Evolutionary conservation across 2,797 vertebrate genomes (phyloP).

Genomic region (Sphaeramia orbicularis): DNA sequence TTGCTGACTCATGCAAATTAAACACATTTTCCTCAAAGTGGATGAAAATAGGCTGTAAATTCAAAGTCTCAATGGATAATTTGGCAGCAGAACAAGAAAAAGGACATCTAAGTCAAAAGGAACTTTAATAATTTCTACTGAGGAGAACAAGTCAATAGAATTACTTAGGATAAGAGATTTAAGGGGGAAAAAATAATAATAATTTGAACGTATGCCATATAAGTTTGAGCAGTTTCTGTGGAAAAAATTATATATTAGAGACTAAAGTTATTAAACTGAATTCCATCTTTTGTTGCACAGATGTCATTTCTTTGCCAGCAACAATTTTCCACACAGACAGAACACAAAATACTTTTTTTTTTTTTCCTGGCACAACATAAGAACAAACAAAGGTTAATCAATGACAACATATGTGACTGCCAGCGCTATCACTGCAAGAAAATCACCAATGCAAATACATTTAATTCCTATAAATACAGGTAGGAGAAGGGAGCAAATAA

Average conservation of each 20-base stretch:
- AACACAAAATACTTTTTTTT: no score
- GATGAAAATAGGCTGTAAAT: conserved; percentile 7
- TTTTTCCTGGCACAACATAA: not conserved
- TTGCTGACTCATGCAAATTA: not conserved
- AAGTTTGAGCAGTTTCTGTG: not conserved
- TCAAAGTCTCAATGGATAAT: conserved; percentile 1
- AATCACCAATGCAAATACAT: no score
- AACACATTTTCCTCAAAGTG: not conserved
- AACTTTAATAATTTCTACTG: not conserved
- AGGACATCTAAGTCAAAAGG: not conserved
- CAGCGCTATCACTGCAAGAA: no score
- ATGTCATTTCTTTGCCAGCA: no score
- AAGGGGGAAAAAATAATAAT: not conserved
- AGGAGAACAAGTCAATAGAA: not conserved
- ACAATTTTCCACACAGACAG: no score
- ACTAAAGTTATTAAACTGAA: not conserved
- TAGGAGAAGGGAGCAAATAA: no score
- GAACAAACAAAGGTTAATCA: not conserved
- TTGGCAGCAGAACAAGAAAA: conserved; percentile 8
- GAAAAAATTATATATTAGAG: not conserved
- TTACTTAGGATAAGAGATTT: not conserved
- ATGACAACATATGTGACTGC: no score
- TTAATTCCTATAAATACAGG: no score
- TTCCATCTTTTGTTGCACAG: no score
- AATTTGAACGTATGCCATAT: not conserved